Evolutionary conservation across 92 coral and sea anemone genomes (phyloP).

Genomic region (Parazoanthus atlanticus): DNA sequence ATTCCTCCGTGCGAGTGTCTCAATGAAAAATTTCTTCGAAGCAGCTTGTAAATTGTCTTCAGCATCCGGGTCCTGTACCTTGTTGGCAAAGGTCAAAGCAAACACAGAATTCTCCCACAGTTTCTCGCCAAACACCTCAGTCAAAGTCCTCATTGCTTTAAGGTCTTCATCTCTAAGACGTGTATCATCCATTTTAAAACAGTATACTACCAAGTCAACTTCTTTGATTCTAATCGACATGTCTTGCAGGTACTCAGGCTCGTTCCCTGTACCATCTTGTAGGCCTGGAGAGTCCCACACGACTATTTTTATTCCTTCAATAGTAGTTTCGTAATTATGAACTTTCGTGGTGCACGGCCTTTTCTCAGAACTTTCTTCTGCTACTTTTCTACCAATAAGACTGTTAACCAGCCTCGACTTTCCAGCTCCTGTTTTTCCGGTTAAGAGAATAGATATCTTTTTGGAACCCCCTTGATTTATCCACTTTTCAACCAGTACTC

Average conservation of each 20-base stretch:
- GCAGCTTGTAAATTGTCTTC: background rate
- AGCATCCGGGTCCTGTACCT: slow-evolving; percentile 46
- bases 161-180: slow-evolving; percentile 11
- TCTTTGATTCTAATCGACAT: background rate
- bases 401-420: slow-evolving; percentile 55
- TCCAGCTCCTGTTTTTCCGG: slow-evolving; percentile 62
- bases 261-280: slow-evolving; percentile 41
- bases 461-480: background rate
- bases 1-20: slow-evolving; percentile 16
- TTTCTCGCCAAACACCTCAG: slow-evolving; percentile 29
- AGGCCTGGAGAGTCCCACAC: slow-evolving; percentile 65
- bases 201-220: slow-evolving; percentile 46
- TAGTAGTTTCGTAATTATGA: background rate
- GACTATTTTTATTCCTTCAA: background rate
- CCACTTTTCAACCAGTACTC: background rate
- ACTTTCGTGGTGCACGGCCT: background rate
- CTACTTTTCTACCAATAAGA: slow-evolving; percentile 40
- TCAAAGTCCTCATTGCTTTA: slow-evolving; percentile 29
- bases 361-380: slow-evolving; percentile 35
- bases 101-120: slow-evolving; percentile 48
- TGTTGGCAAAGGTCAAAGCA: background rate
- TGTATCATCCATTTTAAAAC: slow-evolving; percentile 50
- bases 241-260: slow-evolving; percentile 9
- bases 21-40: background rate
- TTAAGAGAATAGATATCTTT: slow-evolving; percentile 10